Base-by-base conservation (phyloP, 2,113 vertebrate species). In the Cromileptes altivelis region DNA sequence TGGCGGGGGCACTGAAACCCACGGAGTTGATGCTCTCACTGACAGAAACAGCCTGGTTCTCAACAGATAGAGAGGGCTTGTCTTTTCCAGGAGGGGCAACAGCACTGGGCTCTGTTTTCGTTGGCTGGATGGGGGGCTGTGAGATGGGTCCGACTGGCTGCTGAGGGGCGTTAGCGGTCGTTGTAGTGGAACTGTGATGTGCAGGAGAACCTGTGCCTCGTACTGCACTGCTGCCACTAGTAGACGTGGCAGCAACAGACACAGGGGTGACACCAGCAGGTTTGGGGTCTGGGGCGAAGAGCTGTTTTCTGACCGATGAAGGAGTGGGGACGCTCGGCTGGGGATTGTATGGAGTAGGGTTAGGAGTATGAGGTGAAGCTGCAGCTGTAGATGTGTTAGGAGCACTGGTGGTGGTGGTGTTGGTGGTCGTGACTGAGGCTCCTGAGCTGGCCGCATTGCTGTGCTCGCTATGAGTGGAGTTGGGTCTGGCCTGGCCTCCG, bases 261-360 rank as follows among this genome's bases (percentile, higher is more conserved):
- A 94, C 90, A 88, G 94, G 60, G 91, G 95, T 0, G 95, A 95
- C 76, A 6, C 86, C 87, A 1, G 82, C 49, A 5, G 89, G 81
- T 89, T 98, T 99, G 87, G 96, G 95, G 76, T 98, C 96, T 0
- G 97, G 94, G 52, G 96, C 92, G 53, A 99, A 99, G 77, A 99
- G 94, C 94, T 99, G 97, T 93, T 99, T 99, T 81, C 97, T 95
- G 91, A 97, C 97, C 0, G 98, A 97, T 21, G 98, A 98, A 70
- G 97, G 97, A 71, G 97, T 98, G 81, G 97, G 96, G 94, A 80
- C 92, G 93, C 92, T 83, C 84, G 91, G 95, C 92, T 95, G 95
- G 81, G 95, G 83, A 89, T 96, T 85, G 75, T 94, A 97, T 70
- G 92, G 96, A 93, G 94, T 94, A 75, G 89, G 83, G 21, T 92